A percentile compares a stretch with the other conserved stretches of the same genome.
These are phyloP conservation scores for Ypsolopha sequella DNA, from an alignment of 2,888 invertebrate genomes.

Conservation along the genomic window DNA sequence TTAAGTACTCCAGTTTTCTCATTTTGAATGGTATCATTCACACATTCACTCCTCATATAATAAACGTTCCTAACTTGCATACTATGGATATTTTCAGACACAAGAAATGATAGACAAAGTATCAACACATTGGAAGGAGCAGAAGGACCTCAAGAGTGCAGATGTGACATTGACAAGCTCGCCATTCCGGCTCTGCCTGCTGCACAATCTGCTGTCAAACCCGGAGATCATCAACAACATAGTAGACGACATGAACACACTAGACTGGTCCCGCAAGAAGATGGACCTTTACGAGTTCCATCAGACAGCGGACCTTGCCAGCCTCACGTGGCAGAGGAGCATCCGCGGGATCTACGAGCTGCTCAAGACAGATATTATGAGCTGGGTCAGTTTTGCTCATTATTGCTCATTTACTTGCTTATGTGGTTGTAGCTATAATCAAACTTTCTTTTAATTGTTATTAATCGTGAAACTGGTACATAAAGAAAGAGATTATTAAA, in stretches of 20 bases:
- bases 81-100: conserved; percentile 25
- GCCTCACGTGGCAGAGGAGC: conserved; percentile 63
- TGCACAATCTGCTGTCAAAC: conserved; percentile 73
- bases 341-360: conserved; percentile 75
- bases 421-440: no score
- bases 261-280: conserved; percentile 80
- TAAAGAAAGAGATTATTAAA: no score
- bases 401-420: background rate
- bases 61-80: no score
- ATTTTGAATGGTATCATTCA: no score
- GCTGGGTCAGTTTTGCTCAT: conserved; percentile 67
- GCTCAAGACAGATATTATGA: conserved; percentile 74
- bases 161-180: conserved; percentile 67
- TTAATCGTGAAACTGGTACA: no score
- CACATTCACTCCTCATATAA: no score
- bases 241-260: conserved; percentile 75
- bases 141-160: conserved; percentile 36
- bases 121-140: conserved; percentile 57
- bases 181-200: conserved; percentile 77
- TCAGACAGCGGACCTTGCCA: conserved; percentile 81
- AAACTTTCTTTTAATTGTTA: no score
- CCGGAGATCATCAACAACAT: conserved; percentile 71
- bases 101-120: conserved; percentile 48
- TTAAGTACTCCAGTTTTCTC: no score
- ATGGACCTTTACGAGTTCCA: conserved; percentile 92